Evolutionary conservation across 2,888 invertebrate species (phyloP), one percentile per base, ranked within the genome.

Genomic region (Spisula solida): DNA sequence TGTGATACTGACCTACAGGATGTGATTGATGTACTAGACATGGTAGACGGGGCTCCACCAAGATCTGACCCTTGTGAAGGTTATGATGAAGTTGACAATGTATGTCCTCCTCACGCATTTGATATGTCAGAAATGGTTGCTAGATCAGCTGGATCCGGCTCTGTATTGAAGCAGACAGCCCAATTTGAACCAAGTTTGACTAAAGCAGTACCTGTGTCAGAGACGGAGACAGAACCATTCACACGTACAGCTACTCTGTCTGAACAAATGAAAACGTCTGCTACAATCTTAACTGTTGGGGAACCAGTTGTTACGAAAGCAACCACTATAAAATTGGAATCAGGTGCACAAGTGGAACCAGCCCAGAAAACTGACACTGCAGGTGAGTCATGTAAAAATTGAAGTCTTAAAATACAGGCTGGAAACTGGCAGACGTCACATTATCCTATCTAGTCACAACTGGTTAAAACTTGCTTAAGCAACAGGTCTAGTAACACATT

Each of bases 1-100:
- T 47, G 29, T 20, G 79, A 85, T 80, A 14, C 34, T 47, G 79
- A 87, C n/a, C 66, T 87, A 25, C 78, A 87, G 29, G 87, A 87
- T 66, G 82, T 87, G 5, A 82, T 87, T 56, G 82, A 82, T n/a
- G 82, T 85, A 10, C 29, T 85, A 41, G 85, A 79, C 31, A 56
- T 78, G 83, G 83, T 83, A 83, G 83, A 83, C 75, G 83, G 83
- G 20, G 83, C 31, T 20, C 83, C 83, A 75, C 83, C 83, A n/a
- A 55, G 75, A 16, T 82, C 48, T 41, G 85, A 79, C 18, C 85
- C 85, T 16, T 79, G 85, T 47, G 85, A 78, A 56, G 90, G 87
- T 25, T 85, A 34, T 66, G 90, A 90, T 87, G 90, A 90, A 70
- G 87, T 87, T 8, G 90, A 90, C 70, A 2, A 31, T 75, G 75